Evolutionary conservation across 2,888 invertebrate genomes (phyloP), one percentile per base, ranked within the genome.

Genomic region (Chrysomela aeneicollis): DNA sequence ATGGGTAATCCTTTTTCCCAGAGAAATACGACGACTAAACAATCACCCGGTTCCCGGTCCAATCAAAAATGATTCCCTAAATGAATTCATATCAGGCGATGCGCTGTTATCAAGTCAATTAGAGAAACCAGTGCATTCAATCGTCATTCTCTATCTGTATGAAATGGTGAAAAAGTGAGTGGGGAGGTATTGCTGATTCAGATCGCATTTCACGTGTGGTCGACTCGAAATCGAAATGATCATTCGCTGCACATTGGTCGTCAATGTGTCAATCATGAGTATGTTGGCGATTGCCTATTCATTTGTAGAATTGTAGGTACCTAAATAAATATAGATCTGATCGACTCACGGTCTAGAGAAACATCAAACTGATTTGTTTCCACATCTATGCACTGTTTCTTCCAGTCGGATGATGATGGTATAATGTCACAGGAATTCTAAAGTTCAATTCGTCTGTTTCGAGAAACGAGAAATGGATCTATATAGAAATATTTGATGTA

Each of bases 151-250:
- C 42, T n/a, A 22, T 26, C 21, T 46, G 49, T 30, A 57, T 22
- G 30, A 26, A 26, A 0, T 42, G n/a, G 30, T 15, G 26, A 18
- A 32, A 30, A 57, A 57, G 57, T 57, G 26, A 46, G 57, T 46
- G 57, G 57, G 26, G 26, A 26, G 4, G 6, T 46, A 37, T 26
- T 57, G 46, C 37, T 10, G 8, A 46, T 46, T 37, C 21, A 18
- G 46, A 26, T 57, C 46, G 46, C 18, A 57, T 57, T 57, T 57
- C 57, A 57, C 46, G 46, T 17, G 30, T 42, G 55, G n/a, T 42
- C 22, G 17, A 18, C 8, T 54, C 9, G 15, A 9, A 21, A 54
- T n/a, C n/a, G 32, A 9, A 21, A 54, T 54, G 51, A 12, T 37
- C 37, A 37, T 19, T 32, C n/a, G 17, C 21, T 19, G 19, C 21